Base-by-base conservation (phyloP, 2,888 invertebrate species). In the Neocrepidodera transversa region DNA sequence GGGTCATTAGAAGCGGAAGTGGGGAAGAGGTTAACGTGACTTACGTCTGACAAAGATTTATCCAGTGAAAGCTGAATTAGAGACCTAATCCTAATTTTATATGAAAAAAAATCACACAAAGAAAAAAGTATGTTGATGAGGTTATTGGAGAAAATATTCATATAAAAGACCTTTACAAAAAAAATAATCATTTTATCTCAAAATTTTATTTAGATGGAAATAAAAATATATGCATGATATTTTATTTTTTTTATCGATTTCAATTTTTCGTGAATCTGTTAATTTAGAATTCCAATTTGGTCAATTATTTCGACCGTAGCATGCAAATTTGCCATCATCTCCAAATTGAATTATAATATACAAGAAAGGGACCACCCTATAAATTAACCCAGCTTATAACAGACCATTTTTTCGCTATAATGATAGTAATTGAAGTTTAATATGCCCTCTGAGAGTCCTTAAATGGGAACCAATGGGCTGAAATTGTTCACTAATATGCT, bases 281-380 rank as follows among this genome's bases (percentile, higher is more conserved):
- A 45, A 45, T 45, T 45, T 28, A 8, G 18, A 7, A 45, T 26
- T 1, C 28, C 36, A 59, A 53, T 59, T 59, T 59, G 26, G 26
- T 42, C 2, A 26, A 36, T 26, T 45, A 16, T 26, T 26, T 26
- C 13, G 43, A 42, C 59, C 59, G 60, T 53, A 62, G 69, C 72
- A 73, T 73, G 74, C 73, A 69, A 74, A 66, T 70, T 70, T 55
- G 70, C 68, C 69, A 74, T 74, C 72, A 73, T 64, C 66, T 71
- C 67, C 65, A 71, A 73, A 74, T 72, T 73, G 70, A 73, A 74
- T 74, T 73, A 72, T 72, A 72, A 72, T 73, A 65, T 43, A 35
- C 56, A 61, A 40, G 49, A 32, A 43, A 43, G 54, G 49, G 58
- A 55, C 47, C 45, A 45, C 54, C 58, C 53, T 54, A 45, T 30